Evolutionary conservation across 2,797 vertebrate species (phyloP).

Genomic region (Huso huso): DNA sequence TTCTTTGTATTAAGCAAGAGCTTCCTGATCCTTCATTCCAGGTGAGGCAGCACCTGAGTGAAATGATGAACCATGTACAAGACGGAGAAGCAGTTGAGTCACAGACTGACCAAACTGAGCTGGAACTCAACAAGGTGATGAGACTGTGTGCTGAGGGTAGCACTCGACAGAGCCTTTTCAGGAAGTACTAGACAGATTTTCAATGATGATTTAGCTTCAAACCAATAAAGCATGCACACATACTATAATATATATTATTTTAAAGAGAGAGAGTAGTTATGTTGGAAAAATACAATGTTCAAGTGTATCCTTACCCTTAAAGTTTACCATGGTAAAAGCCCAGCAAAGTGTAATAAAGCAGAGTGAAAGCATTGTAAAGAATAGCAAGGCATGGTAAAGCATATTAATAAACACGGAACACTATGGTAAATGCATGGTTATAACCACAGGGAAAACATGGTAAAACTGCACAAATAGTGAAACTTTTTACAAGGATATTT

Average conservation of each 20-base stretch:
- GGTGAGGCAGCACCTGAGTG: conserved; percentile 78
- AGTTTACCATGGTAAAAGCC: background rate
- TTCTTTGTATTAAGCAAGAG: conserved; percentile 37
- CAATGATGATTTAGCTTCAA: too few species aligned
- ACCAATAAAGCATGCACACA: too few species aligned
- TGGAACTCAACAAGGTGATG: conserved; percentile 57
- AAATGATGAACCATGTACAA: conserved; percentile 60
- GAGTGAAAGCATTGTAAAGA: too few species aligned
- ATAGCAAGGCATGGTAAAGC: too few species aligned
- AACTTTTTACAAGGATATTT: too few species aligned
- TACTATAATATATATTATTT: too few species aligned
- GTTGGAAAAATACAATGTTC: background rate
- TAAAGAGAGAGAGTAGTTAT: background rate
- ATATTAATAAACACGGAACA: too few species aligned
- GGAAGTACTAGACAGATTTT: conserved; percentile 40
- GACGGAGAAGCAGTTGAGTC: conserved; percentile 44
- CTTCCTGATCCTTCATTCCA: conserved; percentile 59
- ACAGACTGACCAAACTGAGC: conserved; percentile 54
- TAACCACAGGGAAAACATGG: too few species aligned
- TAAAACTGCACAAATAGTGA: background rate
- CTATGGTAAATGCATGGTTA: too few species aligned
- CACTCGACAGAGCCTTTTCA: conserved; percentile 37
- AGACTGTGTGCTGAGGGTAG: conserved; percentile 48
- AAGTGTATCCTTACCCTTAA: background rate
- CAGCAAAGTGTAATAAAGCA: too few species aligned